Evolutionary conservation across 2,888 invertebrate genomes (phyloP).

Genomic region (Malacosoma neustria): DNA sequence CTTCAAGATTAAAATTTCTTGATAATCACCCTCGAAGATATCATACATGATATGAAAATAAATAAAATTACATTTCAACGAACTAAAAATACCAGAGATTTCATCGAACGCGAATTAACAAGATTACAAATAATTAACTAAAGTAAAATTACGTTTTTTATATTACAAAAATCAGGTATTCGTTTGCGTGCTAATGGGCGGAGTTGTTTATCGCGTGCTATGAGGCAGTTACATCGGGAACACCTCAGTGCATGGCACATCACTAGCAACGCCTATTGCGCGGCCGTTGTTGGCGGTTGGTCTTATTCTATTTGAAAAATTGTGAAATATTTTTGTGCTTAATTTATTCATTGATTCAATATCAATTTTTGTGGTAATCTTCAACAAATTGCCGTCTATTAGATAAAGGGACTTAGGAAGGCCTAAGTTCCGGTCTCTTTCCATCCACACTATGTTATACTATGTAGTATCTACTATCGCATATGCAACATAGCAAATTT

Average conservation of each 20-base stretch:
- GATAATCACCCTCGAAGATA: too few species aligned
- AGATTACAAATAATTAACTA: slow-evolving; percentile 14
- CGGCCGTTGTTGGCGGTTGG: slow-evolving; percentile 30
- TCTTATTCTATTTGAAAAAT: slow-evolving; percentile 24
- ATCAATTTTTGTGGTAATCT: too few species aligned
- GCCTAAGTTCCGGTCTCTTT: too few species aligned
- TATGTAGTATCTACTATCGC: too few species aligned
- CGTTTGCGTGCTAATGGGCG: slow-evolving; percentile 61
- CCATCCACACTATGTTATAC: too few species aligned
- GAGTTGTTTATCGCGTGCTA: slow-evolving; percentile 58
- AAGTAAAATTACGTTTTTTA: slow-evolving; percentile 11
- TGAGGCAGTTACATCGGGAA: slow-evolving; percentile 57
- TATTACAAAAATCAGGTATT: slow-evolving; percentile 23
- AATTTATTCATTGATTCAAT: slow-evolving; percentile 6
- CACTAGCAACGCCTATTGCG: slow-evolving; percentile 67
- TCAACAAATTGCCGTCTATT: too few species aligned
- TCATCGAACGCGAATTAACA: background rate
- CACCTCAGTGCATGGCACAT: slow-evolving; percentile 59
- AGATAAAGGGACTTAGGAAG: too few species aligned
- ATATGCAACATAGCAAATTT: too few species aligned
- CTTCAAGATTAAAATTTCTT: too few species aligned
- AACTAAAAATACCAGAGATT: background rate
- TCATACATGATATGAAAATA: too few species aligned
- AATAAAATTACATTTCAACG: background rate
- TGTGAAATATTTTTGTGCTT: slow-evolving; percentile 17